phyloP scores from a whole-genome alignment of 2,888 invertebrate genomes.

The Tenthredo amoena region DNA sequence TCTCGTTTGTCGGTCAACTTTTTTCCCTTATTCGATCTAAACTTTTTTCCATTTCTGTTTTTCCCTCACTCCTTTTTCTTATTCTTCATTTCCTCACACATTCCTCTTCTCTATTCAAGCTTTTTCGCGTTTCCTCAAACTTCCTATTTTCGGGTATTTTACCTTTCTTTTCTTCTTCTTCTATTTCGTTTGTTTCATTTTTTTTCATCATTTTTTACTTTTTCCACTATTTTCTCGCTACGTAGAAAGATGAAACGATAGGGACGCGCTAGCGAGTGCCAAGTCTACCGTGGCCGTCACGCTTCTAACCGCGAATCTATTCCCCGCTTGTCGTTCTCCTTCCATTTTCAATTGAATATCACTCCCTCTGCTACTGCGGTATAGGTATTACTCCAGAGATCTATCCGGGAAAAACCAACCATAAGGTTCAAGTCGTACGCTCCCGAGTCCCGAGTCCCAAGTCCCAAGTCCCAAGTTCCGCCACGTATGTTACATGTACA shows the following conservation, averaged over 20 bases:
- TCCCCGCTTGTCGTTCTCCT: conserved; percentile 4
- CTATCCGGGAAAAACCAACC: not conserved
- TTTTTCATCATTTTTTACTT: not conserved
- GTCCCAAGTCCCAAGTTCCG: not conserved
- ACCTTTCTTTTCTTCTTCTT: not conserved
- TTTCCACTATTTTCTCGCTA: not conserved
- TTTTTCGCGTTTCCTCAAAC: not conserved
- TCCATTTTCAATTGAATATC: conserved; percentile 20
- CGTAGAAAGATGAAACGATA: conserved; percentile 23
- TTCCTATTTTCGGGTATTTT: not conserved
- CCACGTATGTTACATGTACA: not conserved
- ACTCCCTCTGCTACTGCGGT: not conserved
- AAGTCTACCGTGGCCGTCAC: conserved; percentile 33
- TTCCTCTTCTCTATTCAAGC: not conserved
- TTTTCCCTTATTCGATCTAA: conserved; percentile 44
- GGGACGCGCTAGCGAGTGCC: conserved; percentile 43
- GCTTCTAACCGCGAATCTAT: conserved; percentile 42
- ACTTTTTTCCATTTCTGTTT: conserved; percentile 13
- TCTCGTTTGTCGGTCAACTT: conserved; percentile 55
- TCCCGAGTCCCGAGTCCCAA: no score
- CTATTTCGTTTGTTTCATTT: not conserved
- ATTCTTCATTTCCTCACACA: not conserved
- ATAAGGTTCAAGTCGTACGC: not conserved
- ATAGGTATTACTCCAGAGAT: not conserved
- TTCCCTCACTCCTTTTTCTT: not conserved